Percentiles rank a stretch among this genome's conserved stretches.
These are phyloP conservation scores for Drosophila tanythrix DNA, from an alignment of 2,888 invertebrate genomes.

Conservation along the genomic window DNA sequence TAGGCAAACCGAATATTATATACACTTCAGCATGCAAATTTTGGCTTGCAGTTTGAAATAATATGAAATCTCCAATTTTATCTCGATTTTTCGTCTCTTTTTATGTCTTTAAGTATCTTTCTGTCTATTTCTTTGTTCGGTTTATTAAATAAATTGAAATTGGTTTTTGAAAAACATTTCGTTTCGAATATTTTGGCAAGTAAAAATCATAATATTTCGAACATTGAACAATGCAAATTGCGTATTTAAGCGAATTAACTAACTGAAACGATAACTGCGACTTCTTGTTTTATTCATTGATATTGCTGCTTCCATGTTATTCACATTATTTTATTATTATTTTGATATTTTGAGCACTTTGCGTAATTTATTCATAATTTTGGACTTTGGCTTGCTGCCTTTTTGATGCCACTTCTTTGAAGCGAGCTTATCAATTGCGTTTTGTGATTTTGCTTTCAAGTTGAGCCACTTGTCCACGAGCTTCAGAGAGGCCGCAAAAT, in stretches of 20 bases:
- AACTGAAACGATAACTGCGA: background rate
- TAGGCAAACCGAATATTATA: background rate
- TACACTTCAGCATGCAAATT: background rate
- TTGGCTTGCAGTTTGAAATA: background rate
- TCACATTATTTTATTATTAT: background rate
- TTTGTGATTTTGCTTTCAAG: constrained; percentile 46
- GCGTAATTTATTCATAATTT: background rate
- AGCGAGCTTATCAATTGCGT: constrained; percentile 35
- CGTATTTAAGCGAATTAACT: background rate
- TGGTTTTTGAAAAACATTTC: background rate
- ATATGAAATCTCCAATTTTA: background rate
- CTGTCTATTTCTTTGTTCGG: background rate
- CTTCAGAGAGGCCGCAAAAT: constrained; percentile 4
- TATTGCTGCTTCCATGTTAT: background rate
- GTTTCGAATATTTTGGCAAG: background rate
- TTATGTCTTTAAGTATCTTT: background rate
- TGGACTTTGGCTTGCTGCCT: background rate
- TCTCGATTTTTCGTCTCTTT: background rate
- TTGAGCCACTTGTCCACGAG: constrained; percentile 69
- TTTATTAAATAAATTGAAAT: background rate
- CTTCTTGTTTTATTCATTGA: background rate
- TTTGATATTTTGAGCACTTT: background rate
- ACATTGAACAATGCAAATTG: background rate
- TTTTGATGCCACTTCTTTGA: constrained; percentile 5
- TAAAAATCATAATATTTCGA: background rate